Evolutionary conservation across 1,140 invertebrate species (phyloP), one percentile per base, ranked within the genome.

Genomic region (Eupeodes corollae): DNA sequence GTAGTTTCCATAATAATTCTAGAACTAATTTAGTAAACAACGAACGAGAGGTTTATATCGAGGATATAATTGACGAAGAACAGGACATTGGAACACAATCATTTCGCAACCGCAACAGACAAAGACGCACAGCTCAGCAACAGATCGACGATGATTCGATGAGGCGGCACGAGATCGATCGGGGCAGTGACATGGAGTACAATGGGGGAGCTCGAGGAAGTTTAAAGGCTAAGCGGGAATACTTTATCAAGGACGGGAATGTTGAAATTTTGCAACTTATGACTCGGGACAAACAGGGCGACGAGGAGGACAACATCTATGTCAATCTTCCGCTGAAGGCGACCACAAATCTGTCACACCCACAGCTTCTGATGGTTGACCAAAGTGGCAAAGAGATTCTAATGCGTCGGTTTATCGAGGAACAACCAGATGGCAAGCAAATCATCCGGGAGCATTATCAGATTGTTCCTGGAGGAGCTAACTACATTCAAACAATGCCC

Each of bases 201-300:
- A 74, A 77, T 50, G n/a, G 16, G n/a, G 58, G 53, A 0, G 57
- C 52, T 0, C 51, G 62, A 9, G 58, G 58, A n/a, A 67, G 63
- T 45, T 51, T 68, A 3, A 64, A 59, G 18, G 57, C 56, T 34
- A 73, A 71, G 15, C 68, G 83, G 33, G 83, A 86, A 53, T 77
- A 80, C 54, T 88, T 84, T 58, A 85, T 85, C 18, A 78, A 84
- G 56, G 84, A 88, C 57, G 86, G 86, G 0, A 86, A 87, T 55
- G 81, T 85, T 1, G 86, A 88, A 70, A 85, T 89, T 42, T 67
- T 89, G 38, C 71, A 84, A 51, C 67, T 89, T n/a, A 79, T 87
- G 21, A 86, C 84, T 0, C 73, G 84, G 57, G 83, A 82, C 11
- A 65, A 67, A 26, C 60, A 51, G 0, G 50, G 54, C 0, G 59